Percentiles rank a stretch among this genome's conserved stretches.
Evolutionary conservation across 2,113 vertebrate species (phyloP).

Genomic region (Cyanoliseus patagonus): DNA sequence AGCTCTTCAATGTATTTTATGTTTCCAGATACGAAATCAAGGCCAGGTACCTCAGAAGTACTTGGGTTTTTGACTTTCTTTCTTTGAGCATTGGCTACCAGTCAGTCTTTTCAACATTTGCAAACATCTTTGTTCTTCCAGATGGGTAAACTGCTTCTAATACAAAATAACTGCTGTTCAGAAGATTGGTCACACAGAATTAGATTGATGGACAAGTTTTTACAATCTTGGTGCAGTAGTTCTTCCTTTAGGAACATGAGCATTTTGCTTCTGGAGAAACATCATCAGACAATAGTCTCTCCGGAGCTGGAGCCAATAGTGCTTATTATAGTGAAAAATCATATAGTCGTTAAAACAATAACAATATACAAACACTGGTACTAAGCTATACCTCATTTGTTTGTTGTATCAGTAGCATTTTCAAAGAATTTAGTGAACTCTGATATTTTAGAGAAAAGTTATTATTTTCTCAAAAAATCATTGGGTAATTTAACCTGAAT

Average conservation of each 20-base stretch:
- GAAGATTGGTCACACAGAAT: constrained; percentile 29
- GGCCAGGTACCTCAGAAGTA: not conserved
- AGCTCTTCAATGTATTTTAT: not conserved
- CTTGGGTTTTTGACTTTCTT: not conserved
- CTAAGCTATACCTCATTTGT: not conserved
- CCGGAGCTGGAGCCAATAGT: not conserved
- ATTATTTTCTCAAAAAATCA: not conserved
- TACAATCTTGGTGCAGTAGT: not conserved
- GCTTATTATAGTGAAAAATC: not conserved
- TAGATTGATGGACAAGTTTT: constrained; percentile 25
- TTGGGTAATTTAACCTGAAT: not conserved
- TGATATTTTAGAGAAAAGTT: not conserved
- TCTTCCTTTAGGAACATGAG: not conserved
- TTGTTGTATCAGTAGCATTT: not conserved
- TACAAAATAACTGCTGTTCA: constrained; percentile 29
- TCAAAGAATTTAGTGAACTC: not conserved
- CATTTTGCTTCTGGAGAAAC: not conserved
- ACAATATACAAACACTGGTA: not conserved
- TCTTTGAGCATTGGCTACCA: not conserved
- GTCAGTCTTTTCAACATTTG: constrained; percentile 3
- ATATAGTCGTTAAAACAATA: not conserved
- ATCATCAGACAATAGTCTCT: not conserved
- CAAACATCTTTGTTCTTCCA: constrained; percentile 46
- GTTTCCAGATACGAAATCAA: not conserved
- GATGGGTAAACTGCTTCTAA: constrained; percentile 50